These are phyloP conservation scores for Drosophila engyochracea DNA, from an alignment of 2,888 invertebrate species.

Conservation along the genomic window DNA sequence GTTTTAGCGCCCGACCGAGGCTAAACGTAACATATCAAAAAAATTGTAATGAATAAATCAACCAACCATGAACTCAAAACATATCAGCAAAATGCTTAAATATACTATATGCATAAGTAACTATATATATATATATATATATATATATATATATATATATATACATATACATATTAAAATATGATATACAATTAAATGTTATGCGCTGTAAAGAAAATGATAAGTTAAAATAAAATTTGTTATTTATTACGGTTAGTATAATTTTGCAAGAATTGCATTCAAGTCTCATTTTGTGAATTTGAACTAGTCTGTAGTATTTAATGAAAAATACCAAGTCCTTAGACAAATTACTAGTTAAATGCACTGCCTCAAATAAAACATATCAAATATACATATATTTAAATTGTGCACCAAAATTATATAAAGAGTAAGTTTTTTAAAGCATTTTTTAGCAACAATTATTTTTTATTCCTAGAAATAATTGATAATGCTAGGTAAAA, in stretches of 20 bases:
- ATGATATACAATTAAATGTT: slow-evolving; percentile 27
- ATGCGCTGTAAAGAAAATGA: slow-evolving; percentile 3
- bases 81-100: slow-evolving; percentile 73
- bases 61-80: slow-evolving; percentile 84
- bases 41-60: slow-evolving; percentile 24
- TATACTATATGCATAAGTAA: slow-evolving; percentile 35
- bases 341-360: slow-evolving; percentile 73
- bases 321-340: slow-evolving; percentile 47
- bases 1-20: slow-evolving; percentile 51
- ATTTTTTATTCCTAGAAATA: slow-evolving; percentile 58
- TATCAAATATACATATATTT: slow-evolving; percentile 24
- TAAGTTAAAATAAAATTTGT: slow-evolving; percentile 29
- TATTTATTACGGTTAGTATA: slow-evolving; percentile 16
- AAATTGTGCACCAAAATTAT: slow-evolving; percentile 49
- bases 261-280: slow-evolving; percentile 38
- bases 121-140: slow-evolving; percentile 17
- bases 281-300: slow-evolving; percentile 23
- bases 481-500: slow-evolving; percentile 29
- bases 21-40: slow-evolving; percentile 63
- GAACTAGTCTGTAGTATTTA: slow-evolving; percentile 24
- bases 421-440: slow-evolving; percentile 60
- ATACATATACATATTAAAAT: slow-evolving; percentile 21
- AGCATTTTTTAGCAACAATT: slow-evolving; percentile 71
- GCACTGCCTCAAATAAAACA: slow-evolving; percentile 66
- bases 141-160: no score